Conservation (phyloP, 2,888 invertebrate genomes). For the Syrista parreyssii region DNA sequence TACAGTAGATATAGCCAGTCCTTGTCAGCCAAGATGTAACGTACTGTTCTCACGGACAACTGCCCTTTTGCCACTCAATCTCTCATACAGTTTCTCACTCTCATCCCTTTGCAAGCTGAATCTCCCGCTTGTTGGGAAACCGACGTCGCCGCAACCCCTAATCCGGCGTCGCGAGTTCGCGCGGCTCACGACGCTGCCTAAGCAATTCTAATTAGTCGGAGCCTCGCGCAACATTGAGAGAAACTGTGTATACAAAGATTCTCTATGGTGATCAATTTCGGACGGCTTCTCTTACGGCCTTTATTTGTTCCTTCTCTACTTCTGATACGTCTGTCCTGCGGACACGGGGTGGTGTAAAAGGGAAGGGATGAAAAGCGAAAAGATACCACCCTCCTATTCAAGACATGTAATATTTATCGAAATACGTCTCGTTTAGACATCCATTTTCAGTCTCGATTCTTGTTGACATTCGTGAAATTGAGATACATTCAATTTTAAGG, state of each 20-base stretch:
- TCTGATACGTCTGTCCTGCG: neutral
- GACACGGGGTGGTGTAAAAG: neutral
- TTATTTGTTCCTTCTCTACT: neutral
- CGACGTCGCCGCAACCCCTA: slow-evolving; percentile 25
- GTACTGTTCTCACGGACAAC: neutral
- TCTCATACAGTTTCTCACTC: slow-evolving; percentile 9
- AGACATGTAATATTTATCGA: slow-evolving; percentile 37
- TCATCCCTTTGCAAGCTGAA: slow-evolving; percentile 21
- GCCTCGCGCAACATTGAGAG: neutral
- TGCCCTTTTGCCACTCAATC: slow-evolving; percentile 6
- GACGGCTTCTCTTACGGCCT: neutral
- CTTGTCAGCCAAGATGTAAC: neutral
- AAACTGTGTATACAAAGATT: neutral
- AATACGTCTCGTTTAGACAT: slow-evolving; percentile 40
- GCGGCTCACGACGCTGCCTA: neutral
- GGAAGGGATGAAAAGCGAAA: neutral
- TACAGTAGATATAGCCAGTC: neutral
- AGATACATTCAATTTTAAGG: slow-evolving; percentile 42
- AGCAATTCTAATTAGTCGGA: slow-evolving; percentile 8
- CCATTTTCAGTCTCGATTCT: slow-evolving; percentile 42
- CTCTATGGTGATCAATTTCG: neutral
- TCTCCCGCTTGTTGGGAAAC: slow-evolving; percentile 22
- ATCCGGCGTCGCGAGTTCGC: slow-evolving; percentile 23
- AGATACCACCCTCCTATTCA: neutral
- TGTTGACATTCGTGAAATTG: slow-evolving; percentile 56